These are phyloP conservation scores for silkworm (Bombyx mori) DNA, from an alignment of 1,140 invertebrate genomes.

Conservation along the genomic window ASM3026992v2 NC_085121.1:17035501-17036000, in stretches of 20 bases:
- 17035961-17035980: slow-evolving; percentile 46
- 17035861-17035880: slow-evolving; percentile 47
- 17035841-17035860: slow-evolving; percentile 39
- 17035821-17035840: slow-evolving; percentile 37
- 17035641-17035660: too few species aligned
- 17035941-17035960: slow-evolving; percentile 34
- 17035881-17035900: slow-evolving; percentile 61
- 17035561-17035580: too few species aligned
- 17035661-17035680: slow-evolving; percentile 8
- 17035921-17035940: slow-evolving; percentile 20
- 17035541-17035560: too few species aligned
- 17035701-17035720: slow-evolving; percentile 39
- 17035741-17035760: slow-evolving; percentile 37
- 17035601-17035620: too few species aligned
- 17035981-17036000: slow-evolving; percentile 16
- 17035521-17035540: too few species aligned
- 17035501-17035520: too few species aligned
- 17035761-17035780: slow-evolving; percentile 8
- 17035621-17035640: too few species aligned
- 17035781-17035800: slow-evolving; percentile 11
- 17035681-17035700: slow-evolving; percentile 63
- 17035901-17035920: slow-evolving; percentile 24
- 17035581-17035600: too few species aligned
- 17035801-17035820: slow-evolving; percentile 11
- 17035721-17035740: slow-evolving; percentile 35